phyloP scores from a whole-genome alignment of 2,113 vertebrate species.

The Corvus moneduloides region DNA sequence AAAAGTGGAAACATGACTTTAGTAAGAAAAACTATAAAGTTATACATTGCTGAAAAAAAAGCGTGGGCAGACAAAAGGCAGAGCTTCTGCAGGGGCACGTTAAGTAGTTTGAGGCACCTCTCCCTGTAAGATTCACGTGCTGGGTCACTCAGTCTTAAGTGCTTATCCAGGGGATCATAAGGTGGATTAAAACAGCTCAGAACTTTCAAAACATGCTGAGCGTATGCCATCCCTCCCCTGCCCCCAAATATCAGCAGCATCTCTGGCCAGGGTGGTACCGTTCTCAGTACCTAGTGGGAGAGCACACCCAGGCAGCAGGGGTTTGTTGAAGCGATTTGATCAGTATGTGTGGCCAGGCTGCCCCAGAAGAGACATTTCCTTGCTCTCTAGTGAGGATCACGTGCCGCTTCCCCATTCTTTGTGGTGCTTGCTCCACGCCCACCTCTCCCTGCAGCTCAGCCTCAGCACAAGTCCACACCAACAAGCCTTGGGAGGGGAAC shows the following conservation, averaged over 20 bases:
- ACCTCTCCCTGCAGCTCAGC: background rate
- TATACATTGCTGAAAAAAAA: background rate
- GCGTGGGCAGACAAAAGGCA: background rate
- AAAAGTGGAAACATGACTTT: background rate
- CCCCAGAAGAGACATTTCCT: background rate
- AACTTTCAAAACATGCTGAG: background rate
- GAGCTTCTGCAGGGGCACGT: background rate
- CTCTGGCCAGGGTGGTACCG: background rate
- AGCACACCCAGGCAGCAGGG: background rate
- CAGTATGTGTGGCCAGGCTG: rapidly evolving
- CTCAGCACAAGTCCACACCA: background rate
- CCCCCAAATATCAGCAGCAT: background rate
- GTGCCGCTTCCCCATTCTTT: background rate
- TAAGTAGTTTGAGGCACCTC: background rate
- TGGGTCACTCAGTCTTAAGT: background rate
- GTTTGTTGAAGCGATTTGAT: rapidly evolving
- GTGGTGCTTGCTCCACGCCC: background rate
- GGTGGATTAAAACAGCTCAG: background rate
- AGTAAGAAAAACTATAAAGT: background rate
- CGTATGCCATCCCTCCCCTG: background rate
- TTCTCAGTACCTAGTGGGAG: background rate
- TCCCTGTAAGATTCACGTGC: background rate
- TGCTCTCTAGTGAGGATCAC: too few species aligned
- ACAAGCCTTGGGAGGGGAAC: background rate
- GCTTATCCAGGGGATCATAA: background rate